These are phyloP conservation scores for Helogale parvula DNA, from an alignment of 2,113 vertebrate genomes.

Conservation along the genomic window DNA sequence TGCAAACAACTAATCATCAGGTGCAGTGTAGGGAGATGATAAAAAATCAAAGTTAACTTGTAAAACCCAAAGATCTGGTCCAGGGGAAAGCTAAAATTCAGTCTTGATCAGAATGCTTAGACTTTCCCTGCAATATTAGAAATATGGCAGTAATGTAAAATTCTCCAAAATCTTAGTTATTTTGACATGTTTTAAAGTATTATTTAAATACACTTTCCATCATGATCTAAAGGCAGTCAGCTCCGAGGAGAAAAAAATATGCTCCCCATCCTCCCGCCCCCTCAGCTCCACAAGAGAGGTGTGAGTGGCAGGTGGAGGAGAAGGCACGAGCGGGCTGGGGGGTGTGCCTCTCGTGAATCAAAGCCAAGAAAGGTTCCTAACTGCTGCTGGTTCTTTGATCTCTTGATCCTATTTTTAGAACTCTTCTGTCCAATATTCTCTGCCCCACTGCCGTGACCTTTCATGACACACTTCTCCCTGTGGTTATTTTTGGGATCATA, in stretches of 20 bases:
- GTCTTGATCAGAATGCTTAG: neutral
- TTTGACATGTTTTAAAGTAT: neutral
- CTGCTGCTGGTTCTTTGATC: slow-evolving; percentile 68
- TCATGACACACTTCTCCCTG: slow-evolving; percentile 70
- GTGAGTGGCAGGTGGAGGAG: neutral
- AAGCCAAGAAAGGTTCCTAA: slow-evolving; percentile 53
- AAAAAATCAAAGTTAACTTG: neutral
- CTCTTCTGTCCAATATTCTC: slow-evolving; percentile 65
- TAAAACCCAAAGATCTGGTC: neutral
- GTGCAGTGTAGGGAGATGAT: neutral
- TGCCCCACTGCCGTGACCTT: slow-evolving; percentile 74
- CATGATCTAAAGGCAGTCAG: neutral
- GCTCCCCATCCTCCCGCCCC: neutral
- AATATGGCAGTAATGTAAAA: neutral
- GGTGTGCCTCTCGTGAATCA: neutral
- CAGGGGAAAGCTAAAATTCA: slow-evolving; percentile 1
- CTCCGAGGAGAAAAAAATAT: neutral
- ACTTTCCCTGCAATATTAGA: neutral
- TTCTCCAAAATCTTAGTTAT: neutral
- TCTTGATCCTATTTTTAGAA: slow-evolving; percentile 76
- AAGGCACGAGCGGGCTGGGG: neutral
- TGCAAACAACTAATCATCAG: neutral
- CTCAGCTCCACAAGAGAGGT: neutral
- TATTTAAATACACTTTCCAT: neutral
- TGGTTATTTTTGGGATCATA: slow-evolving; percentile 76